Conservation (phyloP, 2,113 vertebrate species). For the Triplophysa rosa region DNA sequence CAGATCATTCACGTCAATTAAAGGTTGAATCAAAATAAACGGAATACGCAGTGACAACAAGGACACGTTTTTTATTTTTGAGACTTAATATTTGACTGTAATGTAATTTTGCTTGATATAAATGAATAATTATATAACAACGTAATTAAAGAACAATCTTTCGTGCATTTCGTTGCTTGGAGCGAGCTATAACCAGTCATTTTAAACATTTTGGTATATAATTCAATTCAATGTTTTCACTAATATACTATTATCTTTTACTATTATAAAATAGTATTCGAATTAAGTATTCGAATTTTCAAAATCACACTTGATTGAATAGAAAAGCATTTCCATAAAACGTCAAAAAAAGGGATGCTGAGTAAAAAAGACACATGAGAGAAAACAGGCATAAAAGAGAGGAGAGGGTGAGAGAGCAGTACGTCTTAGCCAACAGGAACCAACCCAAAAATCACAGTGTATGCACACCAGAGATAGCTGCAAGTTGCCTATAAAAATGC, state of each 20-base stretch:
- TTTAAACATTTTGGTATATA: no score
- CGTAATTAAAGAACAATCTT: no score
- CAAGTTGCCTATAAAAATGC: slow-evolving; percentile 55
- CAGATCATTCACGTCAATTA: neutral
- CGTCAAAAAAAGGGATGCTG: neutral
- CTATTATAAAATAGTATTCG: no score
- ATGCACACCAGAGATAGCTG: slow-evolving; percentile 46
- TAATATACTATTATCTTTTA: no score
- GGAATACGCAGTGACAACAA: no score
- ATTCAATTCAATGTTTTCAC: no score
- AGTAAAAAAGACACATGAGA: no score
- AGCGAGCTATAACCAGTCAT: neutral
- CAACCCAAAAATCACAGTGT: slow-evolving; percentile 8
- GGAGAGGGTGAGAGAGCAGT: neutral
- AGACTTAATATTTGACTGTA: no score
- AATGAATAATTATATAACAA: no score
- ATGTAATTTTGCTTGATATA: no score
- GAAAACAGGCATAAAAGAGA: neutral
- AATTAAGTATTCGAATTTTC: neutral
- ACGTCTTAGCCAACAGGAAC: slow-evolving; percentile 5
- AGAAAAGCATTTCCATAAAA: neutral
- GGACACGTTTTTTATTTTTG: no score
- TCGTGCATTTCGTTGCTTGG: no score
- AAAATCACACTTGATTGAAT: neutral
- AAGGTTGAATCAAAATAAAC: neutral